These are phyloP conservation scores for Plagodis pulveraria DNA, from an alignment of 2,888 invertebrate species.

Conservation along the genomic window DNA sequence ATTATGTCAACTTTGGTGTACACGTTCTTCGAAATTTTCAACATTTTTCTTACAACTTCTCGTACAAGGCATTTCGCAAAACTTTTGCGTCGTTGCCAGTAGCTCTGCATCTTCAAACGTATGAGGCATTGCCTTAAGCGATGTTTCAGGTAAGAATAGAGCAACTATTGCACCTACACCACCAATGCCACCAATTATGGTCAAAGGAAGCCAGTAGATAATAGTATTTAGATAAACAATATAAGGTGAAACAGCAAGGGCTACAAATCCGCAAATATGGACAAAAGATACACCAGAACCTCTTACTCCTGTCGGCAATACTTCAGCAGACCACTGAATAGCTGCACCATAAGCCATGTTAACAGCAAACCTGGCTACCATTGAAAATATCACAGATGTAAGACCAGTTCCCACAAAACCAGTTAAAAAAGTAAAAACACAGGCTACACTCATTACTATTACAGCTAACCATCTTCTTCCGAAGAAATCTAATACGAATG, in stretches of 20 bases:
- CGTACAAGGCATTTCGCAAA: constrained; percentile 58
- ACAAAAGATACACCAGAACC: constrained; percentile 58
- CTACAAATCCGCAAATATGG: constrained; percentile 58
- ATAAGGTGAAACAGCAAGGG: constrained; percentile 57
- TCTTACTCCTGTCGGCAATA: constrained; percentile 59
- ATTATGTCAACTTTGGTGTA: not conserved
- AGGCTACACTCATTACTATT: constrained; percentile 44
- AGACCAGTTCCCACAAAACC: constrained; percentile 50
- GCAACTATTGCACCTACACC: constrained; percentile 47
- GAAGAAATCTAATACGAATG: constrained; percentile 59
- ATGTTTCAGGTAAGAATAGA: constrained; percentile 65
- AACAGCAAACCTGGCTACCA: constrained; percentile 58
- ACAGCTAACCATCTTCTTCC: constrained; percentile 61
- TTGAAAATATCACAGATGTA: constrained; percentile 52
- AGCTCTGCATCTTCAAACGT: constrained; percentile 68
- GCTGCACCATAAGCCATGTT: constrained; percentile 55
- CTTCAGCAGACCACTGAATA: constrained; percentile 62
- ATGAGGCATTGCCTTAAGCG: constrained; percentile 65
- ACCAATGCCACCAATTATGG: constrained; percentile 52
- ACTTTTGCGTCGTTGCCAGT: constrained; percentile 49
- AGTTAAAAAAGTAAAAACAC: constrained; percentile 53
- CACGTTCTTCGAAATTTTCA: not conserved
- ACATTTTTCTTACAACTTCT: constrained; percentile 31
- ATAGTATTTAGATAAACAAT: constrained; percentile 62
- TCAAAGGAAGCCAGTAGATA: constrained; percentile 59